phyloP scores from a whole-genome alignment of 2,888 invertebrate species.

The Mythimna albipuncta region DNA sequence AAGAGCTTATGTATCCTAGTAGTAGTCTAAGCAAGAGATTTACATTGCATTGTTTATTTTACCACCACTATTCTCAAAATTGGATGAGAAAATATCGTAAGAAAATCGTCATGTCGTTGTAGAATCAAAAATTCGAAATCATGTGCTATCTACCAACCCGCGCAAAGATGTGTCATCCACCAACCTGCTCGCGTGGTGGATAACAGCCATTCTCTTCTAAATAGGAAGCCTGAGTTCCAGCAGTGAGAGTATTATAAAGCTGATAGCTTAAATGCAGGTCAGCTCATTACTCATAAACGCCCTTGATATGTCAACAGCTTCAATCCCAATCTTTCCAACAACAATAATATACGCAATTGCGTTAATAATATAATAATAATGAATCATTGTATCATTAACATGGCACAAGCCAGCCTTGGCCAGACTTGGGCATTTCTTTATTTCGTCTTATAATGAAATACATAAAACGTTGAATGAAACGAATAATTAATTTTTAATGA shows the following conservation, averaged over 20 bases:
- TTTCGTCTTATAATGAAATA: conserved; percentile 52
- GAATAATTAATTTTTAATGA: conserved; percentile 58
- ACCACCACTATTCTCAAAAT: no score
- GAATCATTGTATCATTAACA: conserved; percentile 53
- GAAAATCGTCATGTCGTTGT: no score
- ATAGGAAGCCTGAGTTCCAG: not conserved
- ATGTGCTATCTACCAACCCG: no score
- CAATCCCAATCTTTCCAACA: not conserved
- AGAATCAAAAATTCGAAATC: no score
- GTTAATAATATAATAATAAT: conserved; percentile 43
- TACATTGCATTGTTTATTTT: no score
- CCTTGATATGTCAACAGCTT: conserved; percentile 42
- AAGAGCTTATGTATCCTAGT: fast-evolving
- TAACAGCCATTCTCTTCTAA: not conserved
- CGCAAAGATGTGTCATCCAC: no score
- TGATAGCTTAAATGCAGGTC: not conserved
- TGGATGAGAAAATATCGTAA: no score
- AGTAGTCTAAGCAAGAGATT: no score
- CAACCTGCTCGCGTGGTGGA: no score
- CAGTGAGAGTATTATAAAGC: not conserved
- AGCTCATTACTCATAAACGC: conserved; percentile 16
- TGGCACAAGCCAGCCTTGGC: conserved; percentile 54
- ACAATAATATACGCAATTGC: conserved; percentile 32
- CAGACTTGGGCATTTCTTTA: conserved; percentile 59
- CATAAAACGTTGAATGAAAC: conserved; percentile 44